Evolutionary conservation across 53 echinoderm and acorn worm genomes (phyloP).

Genomic region (Arbacia lixula): DNA sequence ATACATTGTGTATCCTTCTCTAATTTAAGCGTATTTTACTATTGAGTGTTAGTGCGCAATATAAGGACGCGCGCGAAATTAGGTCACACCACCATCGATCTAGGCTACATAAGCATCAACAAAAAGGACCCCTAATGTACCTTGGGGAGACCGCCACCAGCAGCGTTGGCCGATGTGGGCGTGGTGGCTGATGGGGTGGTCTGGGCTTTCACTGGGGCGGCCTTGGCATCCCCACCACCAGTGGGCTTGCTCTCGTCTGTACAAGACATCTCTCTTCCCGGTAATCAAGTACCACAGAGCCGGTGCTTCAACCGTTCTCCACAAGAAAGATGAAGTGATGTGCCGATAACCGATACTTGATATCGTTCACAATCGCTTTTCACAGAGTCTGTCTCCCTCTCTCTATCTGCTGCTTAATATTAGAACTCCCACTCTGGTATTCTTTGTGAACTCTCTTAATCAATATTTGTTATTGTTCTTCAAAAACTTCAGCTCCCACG

Average conservation of each 20-base stretch:
- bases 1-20: too few relatives aligned
- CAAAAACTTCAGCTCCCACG: too few relatives aligned
- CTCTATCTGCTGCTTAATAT: not conserved
- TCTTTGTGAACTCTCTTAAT: too few relatives aligned
- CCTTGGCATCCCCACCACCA: slow-evolving; percentile 40
- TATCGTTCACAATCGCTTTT: not conserved
- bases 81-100: too few relatives aligned
- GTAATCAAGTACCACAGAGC: not conserved
- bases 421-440: not conserved
- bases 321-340: too few relatives aligned
- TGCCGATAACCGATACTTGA: too few relatives aligned
- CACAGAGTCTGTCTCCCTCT: not conserved
- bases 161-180: slow-evolving; percentile 1
- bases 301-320: too few relatives aligned
- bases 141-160: slow-evolving; percentile 31
- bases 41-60: too few relatives aligned
- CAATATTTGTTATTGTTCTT: too few relatives aligned
- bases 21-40: too few relatives aligned
- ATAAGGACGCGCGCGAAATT: too few relatives aligned
- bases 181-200: not conserved
- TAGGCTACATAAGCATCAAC: not conserved
- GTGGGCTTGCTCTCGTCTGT: slow-evolving; percentile 21
- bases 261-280: slow-evolving; percentile 14
- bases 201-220: slow-evolving; percentile 20
- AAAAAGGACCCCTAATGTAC: not conserved